Evolutionary conservation across 2,113 vertebrate genomes (phyloP).

Genomic region (Rhea pennata): DNA sequence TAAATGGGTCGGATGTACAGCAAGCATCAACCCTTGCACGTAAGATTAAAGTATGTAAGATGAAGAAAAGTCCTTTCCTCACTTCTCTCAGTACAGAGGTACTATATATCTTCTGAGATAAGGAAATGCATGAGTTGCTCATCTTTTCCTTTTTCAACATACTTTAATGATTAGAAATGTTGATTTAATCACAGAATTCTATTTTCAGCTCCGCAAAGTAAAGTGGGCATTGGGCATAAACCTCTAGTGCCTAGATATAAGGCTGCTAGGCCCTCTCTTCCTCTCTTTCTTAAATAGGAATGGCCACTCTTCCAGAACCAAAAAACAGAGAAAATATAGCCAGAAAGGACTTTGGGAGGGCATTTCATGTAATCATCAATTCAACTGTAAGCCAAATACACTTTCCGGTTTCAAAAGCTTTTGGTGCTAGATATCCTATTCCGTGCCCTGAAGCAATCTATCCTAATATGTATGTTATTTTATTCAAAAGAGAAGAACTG

Average conservation of each 20-base stretch:
- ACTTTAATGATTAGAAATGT: background rate
- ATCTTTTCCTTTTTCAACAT: background rate
- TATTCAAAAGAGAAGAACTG: background rate
- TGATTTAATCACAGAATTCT: background rate
- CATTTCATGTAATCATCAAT: background rate
- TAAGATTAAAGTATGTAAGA: background rate
- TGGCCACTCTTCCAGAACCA: background rate
- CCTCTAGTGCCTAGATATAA: background rate
- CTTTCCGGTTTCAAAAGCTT: background rate
- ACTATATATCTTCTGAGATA: background rate
- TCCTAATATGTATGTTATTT: background rate
- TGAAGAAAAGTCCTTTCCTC: background rate
- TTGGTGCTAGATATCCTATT: background rate
- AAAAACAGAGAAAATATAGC: background rate
- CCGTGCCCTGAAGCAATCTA: background rate
- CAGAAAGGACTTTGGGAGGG: background rate
- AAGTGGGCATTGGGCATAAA: background rate
- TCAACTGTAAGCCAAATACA: background rate
- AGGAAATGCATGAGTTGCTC: background rate
- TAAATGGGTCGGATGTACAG: background rate
- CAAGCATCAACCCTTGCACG: background rate
- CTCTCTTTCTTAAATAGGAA: background rate
- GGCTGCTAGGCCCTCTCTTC: background rate
- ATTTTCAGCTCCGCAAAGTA: background rate
- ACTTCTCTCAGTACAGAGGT: background rate